These are phyloP conservation scores for Forbesichthys agassizii DNA, from an alignment of 2,113 vertebrate species.

Conservation along the genomic window DNA sequence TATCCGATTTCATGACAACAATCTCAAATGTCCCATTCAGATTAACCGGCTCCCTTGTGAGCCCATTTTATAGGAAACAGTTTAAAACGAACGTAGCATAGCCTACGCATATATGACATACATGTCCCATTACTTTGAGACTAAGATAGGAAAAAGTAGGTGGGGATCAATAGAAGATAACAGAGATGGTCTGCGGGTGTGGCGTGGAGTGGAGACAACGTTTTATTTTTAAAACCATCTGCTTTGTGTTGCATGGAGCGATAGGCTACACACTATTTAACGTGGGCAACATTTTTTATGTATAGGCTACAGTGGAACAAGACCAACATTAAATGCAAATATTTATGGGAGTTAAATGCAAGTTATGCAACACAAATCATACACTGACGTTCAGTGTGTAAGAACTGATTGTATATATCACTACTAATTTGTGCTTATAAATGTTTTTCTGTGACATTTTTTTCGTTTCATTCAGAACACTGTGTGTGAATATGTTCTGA, in stretches of 20 bases:
- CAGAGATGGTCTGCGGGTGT: background rate
- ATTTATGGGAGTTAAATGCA: too few species aligned
- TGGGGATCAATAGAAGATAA: slow-evolving; percentile 25
- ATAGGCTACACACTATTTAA: slow-evolving; percentile 15
- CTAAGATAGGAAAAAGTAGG: slow-evolving; percentile 3
- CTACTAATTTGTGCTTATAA: too few species aligned
- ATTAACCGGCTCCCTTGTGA: background rate
- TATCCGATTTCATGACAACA: too few species aligned
- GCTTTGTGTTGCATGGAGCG: slow-evolving; percentile 67
- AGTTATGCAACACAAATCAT: too few species aligned
- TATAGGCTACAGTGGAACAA: too few species aligned
- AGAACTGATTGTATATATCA: too few species aligned
- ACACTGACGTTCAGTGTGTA: too few species aligned
- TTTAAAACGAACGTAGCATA: background rate
- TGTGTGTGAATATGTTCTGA: too few species aligned
- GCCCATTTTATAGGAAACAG: background rate
- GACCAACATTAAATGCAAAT: too few species aligned
- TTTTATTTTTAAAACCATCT: slow-evolving; percentile 75
- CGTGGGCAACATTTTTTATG: background rate
- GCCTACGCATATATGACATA: slow-evolving; percentile 13
- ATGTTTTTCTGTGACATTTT: too few species aligned
- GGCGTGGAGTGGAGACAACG: slow-evolving; percentile 51
- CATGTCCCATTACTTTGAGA: slow-evolving; percentile 33
- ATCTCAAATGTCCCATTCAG: background rate
- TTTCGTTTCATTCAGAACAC: too few species aligned